Evolutionary conservation across 2,797 vertebrate genomes (phyloP), one percentile per base, ranked within the genome.

Genomic region (Falco berigora): DNA sequence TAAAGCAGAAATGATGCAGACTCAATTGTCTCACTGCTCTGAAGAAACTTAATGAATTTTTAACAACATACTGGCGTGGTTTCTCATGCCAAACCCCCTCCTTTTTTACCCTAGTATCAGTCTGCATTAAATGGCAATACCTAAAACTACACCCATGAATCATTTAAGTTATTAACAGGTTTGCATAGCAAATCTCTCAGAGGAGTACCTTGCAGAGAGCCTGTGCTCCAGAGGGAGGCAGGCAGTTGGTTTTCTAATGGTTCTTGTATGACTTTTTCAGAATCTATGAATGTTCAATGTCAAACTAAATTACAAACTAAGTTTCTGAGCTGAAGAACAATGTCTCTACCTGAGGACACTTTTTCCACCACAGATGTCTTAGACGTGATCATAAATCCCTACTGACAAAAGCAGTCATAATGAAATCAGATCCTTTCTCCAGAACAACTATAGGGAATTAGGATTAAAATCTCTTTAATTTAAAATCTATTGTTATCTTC

Each of bases 401-500:
- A 18, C 28, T 0, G 0, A 88, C 52, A 84, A 84, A 90, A 80
- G 40, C 52, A 77, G 67, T 15, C 55, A 20, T 90, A 87, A 92
- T 79, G 36, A 91, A 94, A 89, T 79, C 63, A 77, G 38, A 42
- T 66, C 30, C 11, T 92, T 90, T 86, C 81, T 42, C 20, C 87
- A 8, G 32, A 83, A 82, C 63, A 59, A n/a, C 47, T 52, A 2
- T 10, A 52, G 55, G 55, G 49, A 88, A 80, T 90, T 47, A 66
- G 25, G 9, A 69, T 84, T 79, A 40, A 69, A 89, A 87, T 30
- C 34, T 68, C 62, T 86, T 81, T 72, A 64, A 81, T 78, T 91
- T 87, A 87, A 94, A 85, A 77, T 77, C 49, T 55, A 30, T 63
- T 92, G 67, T 67, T 94, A 52, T 80, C 52, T 92, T 88, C 72